Percentiles rank a stretch among this genome's conserved stretches.
Conservation (phyloP, 2,888 invertebrate genomes). For the Andrena hattorfiana region DNA sequence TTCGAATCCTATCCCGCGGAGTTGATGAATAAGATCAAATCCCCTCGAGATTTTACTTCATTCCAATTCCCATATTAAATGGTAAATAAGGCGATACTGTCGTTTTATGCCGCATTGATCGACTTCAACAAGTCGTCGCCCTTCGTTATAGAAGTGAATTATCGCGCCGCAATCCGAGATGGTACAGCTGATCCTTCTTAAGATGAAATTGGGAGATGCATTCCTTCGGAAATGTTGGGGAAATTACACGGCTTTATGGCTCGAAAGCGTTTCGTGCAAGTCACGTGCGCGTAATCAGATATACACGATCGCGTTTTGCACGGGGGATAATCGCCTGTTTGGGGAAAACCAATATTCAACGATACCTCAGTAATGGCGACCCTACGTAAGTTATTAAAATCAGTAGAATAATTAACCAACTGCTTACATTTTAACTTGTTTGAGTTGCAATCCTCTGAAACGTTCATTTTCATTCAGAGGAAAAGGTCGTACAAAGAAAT, state of each 20-base stretch:
- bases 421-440: too few species aligned
- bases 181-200: conserved; percentile 67
- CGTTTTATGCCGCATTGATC: conserved; percentile 60
- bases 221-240: conserved; percentile 63
- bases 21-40: background rate
- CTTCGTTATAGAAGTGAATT: conserved; percentile 62
- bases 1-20: background rate
- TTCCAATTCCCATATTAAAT: conserved; percentile 33
- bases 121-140: conserved; percentile 37
- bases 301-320: conserved; percentile 24
- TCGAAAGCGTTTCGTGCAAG: conserved; percentile 23
- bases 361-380: background rate
- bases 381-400: too few species aligned
- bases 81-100: conserved; percentile 36
- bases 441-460: too few species aligned
- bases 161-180: conserved; percentile 60
- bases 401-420: too few species aligned
- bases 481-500: too few species aligned
- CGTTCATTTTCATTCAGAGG: too few species aligned
- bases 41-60: conserved; percentile 1
- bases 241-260: conserved; percentile 60
- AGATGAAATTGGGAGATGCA: conserved; percentile 62
- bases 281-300: conserved; percentile 43
- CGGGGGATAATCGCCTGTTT: conserved; percentile 12
- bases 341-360: conserved; percentile 13